Base-by-base conservation (phyloP, 1,140 invertebrate genomes). In the Galleria mellonella region DNA sequence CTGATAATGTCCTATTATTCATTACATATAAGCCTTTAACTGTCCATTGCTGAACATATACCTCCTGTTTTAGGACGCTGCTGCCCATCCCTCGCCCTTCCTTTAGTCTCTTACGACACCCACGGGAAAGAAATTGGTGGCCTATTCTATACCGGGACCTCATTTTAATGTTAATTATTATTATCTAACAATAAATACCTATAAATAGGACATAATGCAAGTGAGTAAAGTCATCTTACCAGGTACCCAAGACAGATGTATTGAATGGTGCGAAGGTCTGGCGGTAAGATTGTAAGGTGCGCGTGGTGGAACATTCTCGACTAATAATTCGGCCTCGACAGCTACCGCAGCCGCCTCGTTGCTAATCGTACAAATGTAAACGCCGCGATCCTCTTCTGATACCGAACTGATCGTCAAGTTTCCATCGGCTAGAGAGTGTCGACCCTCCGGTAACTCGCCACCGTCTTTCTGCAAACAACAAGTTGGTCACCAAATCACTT, bases 261-360 rank as follows among this genome's bases (percentile, higher is more conserved):
- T 93, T 12, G 92, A 90, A 67, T 91, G 92, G 43, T 90, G 85
- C 4, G 91, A 91, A n/a, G 93, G 91, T 46, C 91, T 90, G 1
- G 94, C 93, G 27, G 92, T 93, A 2, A 98, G 88, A 87, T 98
- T 97, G 81, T 94, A 94, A 0, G 97, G 97, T 4, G 96, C 95
- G 68, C 96, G 92, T 6, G 96, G 96, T 15, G 95, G 93, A 29
- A 92, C 88, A 66, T 96, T 91, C 85, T 96, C 91, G 41, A 98
- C 92, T 73, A 97, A 91, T 29, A 99, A 87, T 83, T 97, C 94
- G 1, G 96, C 94, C 75, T 95, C 92, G 0, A 92, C 90, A 1
- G 94, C 91, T 17, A 98, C 91, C 7, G 94, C 95, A n/a, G 94
- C 95, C 6, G 97, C 95, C 69, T 97, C 95, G 84, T 98, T 98